These are phyloP conservation scores for Thryonomys swinderianus DNA, from an alignment of 2,113 vertebrate genomes.

Conservation along the genomic window DNA sequence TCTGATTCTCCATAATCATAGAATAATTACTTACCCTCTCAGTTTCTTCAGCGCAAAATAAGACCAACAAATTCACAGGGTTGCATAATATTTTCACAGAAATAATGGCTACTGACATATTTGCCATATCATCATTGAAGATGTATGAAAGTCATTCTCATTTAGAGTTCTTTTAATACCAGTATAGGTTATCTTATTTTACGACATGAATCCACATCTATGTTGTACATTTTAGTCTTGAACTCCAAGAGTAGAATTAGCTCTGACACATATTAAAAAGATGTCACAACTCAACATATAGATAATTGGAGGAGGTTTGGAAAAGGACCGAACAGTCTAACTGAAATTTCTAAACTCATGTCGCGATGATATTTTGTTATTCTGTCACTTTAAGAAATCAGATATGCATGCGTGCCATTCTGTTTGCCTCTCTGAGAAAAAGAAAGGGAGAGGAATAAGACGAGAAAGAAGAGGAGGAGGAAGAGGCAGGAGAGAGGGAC, in stretches of 20 bases:
- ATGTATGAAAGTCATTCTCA: neutral
- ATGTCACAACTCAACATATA: neutral
- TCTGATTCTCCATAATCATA: neutral
- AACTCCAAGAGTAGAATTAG: neutral
- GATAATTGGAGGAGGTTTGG: neutral
- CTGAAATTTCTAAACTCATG: neutral
- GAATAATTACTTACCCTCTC: neutral
- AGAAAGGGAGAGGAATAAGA: neutral
- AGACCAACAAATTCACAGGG: neutral
- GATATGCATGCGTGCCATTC: neutral
- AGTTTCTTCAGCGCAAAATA: neutral
- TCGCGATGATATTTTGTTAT: neutral
- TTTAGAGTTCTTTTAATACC: neutral
- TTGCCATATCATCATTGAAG: neutral
- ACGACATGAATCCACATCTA: neutral
- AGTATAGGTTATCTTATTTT: neutral
- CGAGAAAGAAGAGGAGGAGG: neutral
- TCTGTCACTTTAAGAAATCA: neutral
- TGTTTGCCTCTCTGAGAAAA: neutral
- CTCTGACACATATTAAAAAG: neutral
- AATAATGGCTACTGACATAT: neutral
- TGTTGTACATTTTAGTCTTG: neutral
- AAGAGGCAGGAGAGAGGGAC: too few species aligned
- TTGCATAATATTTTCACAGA: neutral
- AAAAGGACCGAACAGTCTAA: neutral